These are phyloP conservation scores for Gerris buenoi DNA, from an alignment of 1,140 invertebrate species.

Conservation along the genomic window DNA sequence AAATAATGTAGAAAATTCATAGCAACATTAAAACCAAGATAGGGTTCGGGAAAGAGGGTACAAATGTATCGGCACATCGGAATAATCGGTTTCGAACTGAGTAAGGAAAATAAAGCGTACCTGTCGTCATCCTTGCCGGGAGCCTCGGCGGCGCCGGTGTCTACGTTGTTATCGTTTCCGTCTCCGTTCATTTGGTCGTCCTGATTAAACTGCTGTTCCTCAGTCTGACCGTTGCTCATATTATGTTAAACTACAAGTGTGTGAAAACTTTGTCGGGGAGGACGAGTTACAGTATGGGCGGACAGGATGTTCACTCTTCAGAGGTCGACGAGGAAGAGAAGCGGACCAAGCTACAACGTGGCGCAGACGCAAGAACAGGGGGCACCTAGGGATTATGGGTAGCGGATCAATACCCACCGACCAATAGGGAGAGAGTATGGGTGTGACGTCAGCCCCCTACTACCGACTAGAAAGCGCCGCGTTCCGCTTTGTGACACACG, in stretches of 20 bases:
- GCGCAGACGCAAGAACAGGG: neutral
- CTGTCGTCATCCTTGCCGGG: constrained; percentile 57
- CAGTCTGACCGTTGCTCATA: constrained; percentile 14
- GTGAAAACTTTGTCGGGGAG: neutral
- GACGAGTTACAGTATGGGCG: too few relatives aligned
- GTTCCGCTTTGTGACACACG: too few relatives aligned
- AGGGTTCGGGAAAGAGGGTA: neutral
- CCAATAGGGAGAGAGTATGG: neutral
- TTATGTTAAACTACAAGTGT: neutral
- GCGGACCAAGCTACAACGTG: neutral
- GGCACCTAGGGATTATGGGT: neutral
- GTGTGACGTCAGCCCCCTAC: neutral
- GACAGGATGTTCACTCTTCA: neutral
- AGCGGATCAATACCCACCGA: neutral
- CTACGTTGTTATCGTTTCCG: constrained; percentile 40
- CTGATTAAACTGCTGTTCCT: constrained; percentile 20
- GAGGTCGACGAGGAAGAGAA: neutral
- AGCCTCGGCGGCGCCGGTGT: constrained; percentile 44
- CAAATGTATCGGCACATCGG: too few relatives aligned
- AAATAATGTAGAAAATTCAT: too few relatives aligned
- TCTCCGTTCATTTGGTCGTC: constrained; percentile 41
- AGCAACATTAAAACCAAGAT: neutral
- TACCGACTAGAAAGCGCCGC: too few relatives aligned
- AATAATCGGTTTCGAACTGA: too few relatives aligned
- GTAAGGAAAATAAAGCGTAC: constrained; percentile 31